These are phyloP conservation scores for Epirrita christyi DNA, from an alignment of 2,888 invertebrate genomes.

Conservation along the genomic window DNA sequence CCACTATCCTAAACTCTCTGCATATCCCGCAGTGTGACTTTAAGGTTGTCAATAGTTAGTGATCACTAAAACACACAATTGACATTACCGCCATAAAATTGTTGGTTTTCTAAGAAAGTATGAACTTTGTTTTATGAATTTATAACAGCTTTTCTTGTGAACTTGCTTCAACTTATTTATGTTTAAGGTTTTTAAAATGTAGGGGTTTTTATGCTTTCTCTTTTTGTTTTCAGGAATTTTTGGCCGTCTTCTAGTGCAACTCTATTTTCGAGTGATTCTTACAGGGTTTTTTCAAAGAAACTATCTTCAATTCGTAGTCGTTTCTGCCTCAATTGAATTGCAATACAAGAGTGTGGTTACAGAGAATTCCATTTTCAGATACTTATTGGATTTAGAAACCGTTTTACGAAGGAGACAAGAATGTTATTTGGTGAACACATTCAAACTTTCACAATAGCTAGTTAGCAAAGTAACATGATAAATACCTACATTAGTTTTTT, in stretches of 20 bases:
- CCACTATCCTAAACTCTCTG: no score
- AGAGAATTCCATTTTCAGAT: conserved; percentile 18
- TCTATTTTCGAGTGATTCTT: conserved; percentile 2
- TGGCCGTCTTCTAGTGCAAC: neutral
- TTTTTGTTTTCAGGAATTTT: neutral
- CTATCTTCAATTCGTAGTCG: conserved; percentile 16
- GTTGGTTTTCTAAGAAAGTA: no score
- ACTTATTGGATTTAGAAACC: conserved; percentile 7
- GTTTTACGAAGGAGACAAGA: conserved; percentile 3
- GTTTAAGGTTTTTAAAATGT: no score
- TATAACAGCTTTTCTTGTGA: no score
- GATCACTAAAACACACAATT: no score
- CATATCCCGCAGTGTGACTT: no score
- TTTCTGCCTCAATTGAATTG: conserved; percentile 22
- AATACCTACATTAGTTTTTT: no score
- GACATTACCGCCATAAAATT: no score
- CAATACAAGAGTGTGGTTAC: conserved; percentile 16
- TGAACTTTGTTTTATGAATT: no score
- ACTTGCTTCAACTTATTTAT: no score
- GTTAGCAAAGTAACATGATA: no score
- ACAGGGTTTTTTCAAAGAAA: conserved; percentile 18
- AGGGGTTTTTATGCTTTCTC: neutral
- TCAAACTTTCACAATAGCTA: neutral
- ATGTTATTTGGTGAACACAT: neutral
- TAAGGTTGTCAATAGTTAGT: no score